Base-by-base conservation (phyloP, 2,113 vertebrate genomes). In the Meriones unguiculatus region DNA sequence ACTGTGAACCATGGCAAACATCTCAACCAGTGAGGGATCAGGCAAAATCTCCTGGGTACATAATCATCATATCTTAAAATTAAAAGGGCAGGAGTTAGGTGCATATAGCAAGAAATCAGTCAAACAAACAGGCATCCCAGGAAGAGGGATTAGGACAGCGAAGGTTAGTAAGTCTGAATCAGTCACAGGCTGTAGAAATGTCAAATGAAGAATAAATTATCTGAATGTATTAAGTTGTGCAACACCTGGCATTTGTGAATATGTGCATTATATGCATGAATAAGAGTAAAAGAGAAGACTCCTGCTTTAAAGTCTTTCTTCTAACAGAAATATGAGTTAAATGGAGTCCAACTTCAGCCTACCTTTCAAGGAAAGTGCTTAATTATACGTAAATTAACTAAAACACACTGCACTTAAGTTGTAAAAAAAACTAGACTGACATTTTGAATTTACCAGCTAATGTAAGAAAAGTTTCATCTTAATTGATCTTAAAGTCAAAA, bases 401-500 rank as follows among this genome's bases (percentile, higher is more conserved):
- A 67, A 77, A 38, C 10, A 59, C 46, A 92, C 30, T 95, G 65
- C 7, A 72, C 30, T 67, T 24, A 89, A 88, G 38, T 64, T 93
- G n/a, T 93, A 41, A 72, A 46, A 46, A 92, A 94, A 87, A 28
- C 2, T 72, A 22, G 20, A 89, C 59, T 73, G 18, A 91, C 15
- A 89, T 62, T 91, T 93, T 91, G 20, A 95, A 90, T 87, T 94
- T 20, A 52, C 20, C 91, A 69, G 35, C 12, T 82, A 82, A 81
- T 38, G 85, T 84, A 90, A 93, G 52, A 95, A 35, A 57, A 30
- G 41, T 91, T 92, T 90, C 15, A 77, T 59, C 87, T 54, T 38
- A 93, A 91, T 59, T 84, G 82, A 25, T 93, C 18, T 64, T 87
- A 85, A 92, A 73, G 52, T 90, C 64, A n/a, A 94, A 46, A 87